Base-by-base conservation (phyloP, 2,888 invertebrate genomes). In the Mellilla xanthometata region DNA sequence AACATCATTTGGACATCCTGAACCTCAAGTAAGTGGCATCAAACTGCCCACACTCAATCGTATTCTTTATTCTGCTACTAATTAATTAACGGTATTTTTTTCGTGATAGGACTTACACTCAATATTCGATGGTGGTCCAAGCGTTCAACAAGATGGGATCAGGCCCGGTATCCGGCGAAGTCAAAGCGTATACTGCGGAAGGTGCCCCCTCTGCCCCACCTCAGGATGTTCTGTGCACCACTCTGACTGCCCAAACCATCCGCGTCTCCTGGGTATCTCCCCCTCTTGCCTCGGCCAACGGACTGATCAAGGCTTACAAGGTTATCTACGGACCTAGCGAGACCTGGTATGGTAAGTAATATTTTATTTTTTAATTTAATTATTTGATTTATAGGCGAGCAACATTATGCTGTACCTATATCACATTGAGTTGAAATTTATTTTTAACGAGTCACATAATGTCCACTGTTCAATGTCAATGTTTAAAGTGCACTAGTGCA, bases 221-320 rank as follows among this genome's bases (percentile, higher is more conserved):
- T 11, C 95, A 96, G 61, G 97, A 97, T 65, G 96, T 97, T 0
- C 94, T 95, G 40, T 98, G 98, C 86, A 97, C 96, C 2, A 96
- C 98, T 0, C 91, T 98, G 29, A 97, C 97, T 6, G 97, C 98
- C 2, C 97, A 97, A 82, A 97, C 97, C 1, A 97, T 99, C 67
- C 93, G 97, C 45, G 96, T 98, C 2, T 95, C 96, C 12, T 99
- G 98, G 98, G 95, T 96, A 0, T 97, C 97, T 0, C 98, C 98
- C 0, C 97, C 98, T 26, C 91, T 97, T 1, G 95, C 95, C 51
- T 94, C 97, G 24, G 97, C 98, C 30, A 97, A 98, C 76, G 98
- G 98, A 56, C 94, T 98, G 27, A 97, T 98, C 68, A 97, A 97
- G 77, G 98, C 98, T 8, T 99, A 98, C 90, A 97, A 98, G 84